phyloP scores from a whole-genome alignment of 2,888 invertebrate species.

The Tryphoninae sp. region DNA sequence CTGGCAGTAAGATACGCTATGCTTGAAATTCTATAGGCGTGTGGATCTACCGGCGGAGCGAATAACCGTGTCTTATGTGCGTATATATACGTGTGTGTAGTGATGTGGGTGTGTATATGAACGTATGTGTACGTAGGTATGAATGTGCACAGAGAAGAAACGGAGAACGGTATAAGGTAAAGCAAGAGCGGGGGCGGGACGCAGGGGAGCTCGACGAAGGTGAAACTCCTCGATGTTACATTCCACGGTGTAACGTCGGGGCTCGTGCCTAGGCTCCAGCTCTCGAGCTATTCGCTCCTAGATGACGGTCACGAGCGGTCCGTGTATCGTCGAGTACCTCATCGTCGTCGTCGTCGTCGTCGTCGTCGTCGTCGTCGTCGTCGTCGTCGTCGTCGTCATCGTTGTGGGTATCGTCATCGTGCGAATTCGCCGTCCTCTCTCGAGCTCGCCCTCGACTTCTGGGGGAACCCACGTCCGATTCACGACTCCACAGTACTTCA shows the following conservation, averaged over 20 bases:
- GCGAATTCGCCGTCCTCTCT: conserved; percentile 43
- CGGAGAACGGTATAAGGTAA: conserved; percentile 15
- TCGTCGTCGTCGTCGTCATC: conserved; percentile 13
- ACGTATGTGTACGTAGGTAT: background rate
- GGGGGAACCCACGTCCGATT: conserved; percentile 32
- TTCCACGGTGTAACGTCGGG: conserved; percentile 21
- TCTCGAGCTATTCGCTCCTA: conserved; percentile 68
- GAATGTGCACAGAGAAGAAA: background rate
- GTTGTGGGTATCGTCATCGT: background rate
- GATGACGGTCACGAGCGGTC: conserved; percentile 65
- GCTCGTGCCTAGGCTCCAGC: conserved; percentile 47
- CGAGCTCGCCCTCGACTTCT: conserved; percentile 16
- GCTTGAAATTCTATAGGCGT: conserved; percentile 54
- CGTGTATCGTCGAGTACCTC: conserved; percentile 31
- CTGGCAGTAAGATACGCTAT: conserved; percentile 16
- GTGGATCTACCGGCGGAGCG: conserved; percentile 30
- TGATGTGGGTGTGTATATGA: no score
- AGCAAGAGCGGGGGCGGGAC: conserved; percentile 36
- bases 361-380: conserved; percentile 12
- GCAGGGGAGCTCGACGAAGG: conserved; percentile 58
- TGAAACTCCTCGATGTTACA: conserved; percentile 59
- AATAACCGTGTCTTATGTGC: conserved; percentile 39
- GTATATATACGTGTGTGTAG: background rate
- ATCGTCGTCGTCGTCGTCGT: background rate
- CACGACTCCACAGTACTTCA: conserved; percentile 40